phyloP scores from a whole-genome alignment of 2,888 invertebrate species.

The Temnothorax ravouxi region DNA sequence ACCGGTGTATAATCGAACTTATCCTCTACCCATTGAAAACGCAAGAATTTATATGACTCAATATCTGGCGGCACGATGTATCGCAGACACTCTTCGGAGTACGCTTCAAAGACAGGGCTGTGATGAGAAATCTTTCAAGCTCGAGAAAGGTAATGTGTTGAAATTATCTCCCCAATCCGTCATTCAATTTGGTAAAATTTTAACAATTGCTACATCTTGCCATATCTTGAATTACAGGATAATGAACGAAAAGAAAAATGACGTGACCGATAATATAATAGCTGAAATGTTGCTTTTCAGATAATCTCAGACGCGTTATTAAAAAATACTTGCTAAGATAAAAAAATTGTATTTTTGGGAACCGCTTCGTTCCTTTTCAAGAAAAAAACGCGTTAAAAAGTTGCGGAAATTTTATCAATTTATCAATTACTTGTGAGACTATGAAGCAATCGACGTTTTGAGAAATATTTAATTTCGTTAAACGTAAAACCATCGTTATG shows the following conservation, averaged over 20 bases:
- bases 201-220: background rate
- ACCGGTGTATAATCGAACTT: conserved; percentile 55
- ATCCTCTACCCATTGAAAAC: conserved; percentile 61
- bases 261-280: background rate
- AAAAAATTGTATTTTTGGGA: background rate
- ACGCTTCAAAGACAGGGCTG: conserved; percentile 47
- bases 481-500: background rate
- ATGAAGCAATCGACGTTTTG: background rate
- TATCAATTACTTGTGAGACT: background rate
- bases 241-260: background rate
- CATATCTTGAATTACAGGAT: background rate
- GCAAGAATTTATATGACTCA: conserved; percentile 77
- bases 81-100: conserved; percentile 71
- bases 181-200: background rate
- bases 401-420: background rate
- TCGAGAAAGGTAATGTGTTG: background rate
- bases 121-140: conserved; percentile 10
- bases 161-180: background rate
- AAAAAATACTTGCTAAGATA: background rate
- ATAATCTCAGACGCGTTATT: background rate
- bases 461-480: background rate
- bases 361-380: background rate
- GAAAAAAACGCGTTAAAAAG: background rate
- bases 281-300: background rate
- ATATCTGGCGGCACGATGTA: conserved; percentile 78